Evolutionary conservation across 1,140 invertebrate species (phyloP).

Genomic region (Drosophila asahinai): DNA sequence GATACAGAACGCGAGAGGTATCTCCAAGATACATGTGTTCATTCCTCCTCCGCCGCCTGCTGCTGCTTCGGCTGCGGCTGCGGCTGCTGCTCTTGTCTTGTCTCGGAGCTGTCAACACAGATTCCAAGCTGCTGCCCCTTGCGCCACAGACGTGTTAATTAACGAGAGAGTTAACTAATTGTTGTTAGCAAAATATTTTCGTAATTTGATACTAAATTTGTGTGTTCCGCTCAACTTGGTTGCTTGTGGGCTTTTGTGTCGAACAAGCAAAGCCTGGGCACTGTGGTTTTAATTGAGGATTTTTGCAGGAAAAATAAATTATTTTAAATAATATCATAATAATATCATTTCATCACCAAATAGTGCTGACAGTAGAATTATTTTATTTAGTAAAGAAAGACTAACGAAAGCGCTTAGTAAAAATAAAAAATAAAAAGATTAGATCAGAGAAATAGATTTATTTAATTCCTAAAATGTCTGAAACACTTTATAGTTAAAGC

Average conservation of each 20-base stretch:
- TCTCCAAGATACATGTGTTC: slow-evolving; percentile 5
- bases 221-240: slow-evolving; percentile 79
- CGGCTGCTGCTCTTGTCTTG: slow-evolving; percentile 12
- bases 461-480: background rate
- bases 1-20: slow-evolving; percentile 3
- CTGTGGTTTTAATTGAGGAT: slow-evolving; percentile 31
- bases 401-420: too few relatives aligned
- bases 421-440: background rate
- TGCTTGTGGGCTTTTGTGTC: slow-evolving; percentile 80
- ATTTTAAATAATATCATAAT: too few relatives aligned
- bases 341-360: too few relatives aligned
- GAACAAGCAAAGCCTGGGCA: slow-evolving; percentile 22
- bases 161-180: slow-evolving; percentile 85
- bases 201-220: slow-evolving; percentile 85
- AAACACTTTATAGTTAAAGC: too few relatives aligned
- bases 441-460: background rate
- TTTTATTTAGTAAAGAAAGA: too few relatives aligned
- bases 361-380: too few relatives aligned
- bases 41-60: background rate
- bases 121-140: slow-evolving; percentile 69
- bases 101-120: slow-evolving; percentile 76
- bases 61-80: background rate
- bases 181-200: slow-evolving; percentile 85
- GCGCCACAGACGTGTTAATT: slow-evolving; percentile 84
- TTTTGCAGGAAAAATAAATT: too few relatives aligned